phyloP scores from a whole-genome alignment of 2,797 vertebrate species.

The Novumbra hubbsi region DNA sequence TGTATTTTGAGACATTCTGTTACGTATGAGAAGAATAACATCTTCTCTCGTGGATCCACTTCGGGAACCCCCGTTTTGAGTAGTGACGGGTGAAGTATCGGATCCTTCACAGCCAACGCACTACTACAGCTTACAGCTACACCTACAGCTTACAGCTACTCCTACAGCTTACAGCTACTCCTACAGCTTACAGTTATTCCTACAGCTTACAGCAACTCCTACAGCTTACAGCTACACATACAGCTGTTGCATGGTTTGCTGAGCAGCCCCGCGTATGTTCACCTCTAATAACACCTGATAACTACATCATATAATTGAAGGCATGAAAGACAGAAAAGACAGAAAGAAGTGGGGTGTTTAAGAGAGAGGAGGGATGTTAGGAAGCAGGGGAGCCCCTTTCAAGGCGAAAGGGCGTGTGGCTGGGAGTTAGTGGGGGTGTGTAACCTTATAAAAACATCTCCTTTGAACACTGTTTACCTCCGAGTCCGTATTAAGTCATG shows the following conservation, averaged over 20 bases:
- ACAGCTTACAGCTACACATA: too few species aligned
- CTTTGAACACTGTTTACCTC: conserved; percentile 54
- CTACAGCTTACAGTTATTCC: too few species aligned
- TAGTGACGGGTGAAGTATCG: too few species aligned
- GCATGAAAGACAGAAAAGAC: conserved; percentile 24
- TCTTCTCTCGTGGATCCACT: conserved; percentile 18
- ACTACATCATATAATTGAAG: conserved; percentile 27
- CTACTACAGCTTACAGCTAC: too few species aligned
- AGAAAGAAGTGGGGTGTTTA: conserved; percentile 16
- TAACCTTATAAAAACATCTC: conserved; percentile 55
- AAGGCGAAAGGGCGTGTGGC: conserved; percentile 33
- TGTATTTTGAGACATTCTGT: conserved; percentile 32
- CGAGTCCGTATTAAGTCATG: conserved; percentile 44
- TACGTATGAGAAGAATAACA: neutral
- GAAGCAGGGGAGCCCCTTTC: conserved; percentile 38
- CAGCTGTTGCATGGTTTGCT: neutral
- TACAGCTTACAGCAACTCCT: too few species aligned
- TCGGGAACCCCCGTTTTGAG: too few species aligned
- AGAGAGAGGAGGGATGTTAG: conserved; percentile 21
- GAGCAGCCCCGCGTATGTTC: neutral
- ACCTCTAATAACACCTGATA: neutral
- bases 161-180: too few species aligned
- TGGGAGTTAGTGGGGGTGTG: conserved; percentile 42
- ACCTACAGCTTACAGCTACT: too few species aligned
- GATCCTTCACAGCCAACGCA: too few species aligned